Evolutionary conservation across 2,888 invertebrate genomes (phyloP), one percentile per base, ranked within the genome.

Genomic region (Tetragonula carbonaria): DNA sequence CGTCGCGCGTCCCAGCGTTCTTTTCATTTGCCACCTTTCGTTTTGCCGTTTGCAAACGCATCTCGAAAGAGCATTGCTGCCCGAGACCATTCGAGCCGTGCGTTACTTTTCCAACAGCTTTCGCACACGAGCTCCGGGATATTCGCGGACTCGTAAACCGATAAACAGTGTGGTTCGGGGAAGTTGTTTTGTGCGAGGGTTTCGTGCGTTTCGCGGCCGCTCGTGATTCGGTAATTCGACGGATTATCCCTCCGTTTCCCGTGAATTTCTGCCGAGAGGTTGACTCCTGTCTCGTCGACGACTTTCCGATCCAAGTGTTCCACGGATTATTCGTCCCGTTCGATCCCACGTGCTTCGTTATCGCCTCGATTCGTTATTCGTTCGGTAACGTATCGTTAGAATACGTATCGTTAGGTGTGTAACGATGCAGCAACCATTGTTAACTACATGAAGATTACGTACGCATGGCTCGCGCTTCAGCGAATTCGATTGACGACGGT

Each of bases 331-430:
- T 68, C 68, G 71, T 67, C 62, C 33, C 45, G 28, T 72, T 63
- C 71, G 78, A 76, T 80, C 84, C 87, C 88, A 88, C 88, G 90
- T 89, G 88, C 66, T 72, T 80, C 79, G 73, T 78, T 84, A 78
- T 80, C 66, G 75, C 80, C 63, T 75, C 51, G 75, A 45, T 55
- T 70, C 21, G 72, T 73, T 28, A 33, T 55, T 70, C 23, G 74
- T 73, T 73, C 73, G 55, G 65, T 23, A 59, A 67, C 75, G 66
- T 84, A 88, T 79, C 82, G 85, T 83, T 90, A 88, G 85, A 88
- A 87, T 87, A 87, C 86, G n/a, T n/a, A n/a, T n/a, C n/a, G 28
- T 28, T 23, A 23, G 63, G 76, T 87, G 77, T 80, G 80, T 78
- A 79, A 87, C 78, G 74, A 84, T 71, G 82, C 80, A 82, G 76